Percentiles rank a stretch among this genome's conserved stretches.
Evolutionary conservation across 2,797 vertebrate genomes (phyloP).

Genomic region (Propithecus deckenii): DNA sequence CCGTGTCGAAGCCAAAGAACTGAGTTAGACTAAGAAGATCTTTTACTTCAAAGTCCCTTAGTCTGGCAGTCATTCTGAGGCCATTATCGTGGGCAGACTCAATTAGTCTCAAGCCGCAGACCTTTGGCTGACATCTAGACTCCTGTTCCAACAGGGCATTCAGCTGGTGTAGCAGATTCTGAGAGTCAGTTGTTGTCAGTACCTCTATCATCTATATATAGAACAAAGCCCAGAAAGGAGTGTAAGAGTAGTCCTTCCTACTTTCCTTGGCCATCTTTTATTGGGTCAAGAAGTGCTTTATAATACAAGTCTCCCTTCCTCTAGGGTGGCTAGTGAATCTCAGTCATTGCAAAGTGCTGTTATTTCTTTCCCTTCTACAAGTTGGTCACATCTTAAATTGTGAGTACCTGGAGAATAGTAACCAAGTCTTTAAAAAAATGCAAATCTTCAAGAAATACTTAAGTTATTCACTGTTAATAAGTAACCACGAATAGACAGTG

Average conservation of each 20-base stretch:
- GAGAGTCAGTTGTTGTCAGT: slow-evolving; percentile 81
- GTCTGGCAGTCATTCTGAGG: slow-evolving; percentile 92
- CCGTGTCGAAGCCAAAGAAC: slow-evolving; percentile 95
- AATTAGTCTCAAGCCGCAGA: slow-evolving; percentile 91
- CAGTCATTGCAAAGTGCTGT: background rate
- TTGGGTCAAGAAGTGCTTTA: background rate
- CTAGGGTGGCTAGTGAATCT: background rate
- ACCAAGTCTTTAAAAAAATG: background rate
- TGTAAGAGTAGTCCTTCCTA: slow-evolving; percentile 10
- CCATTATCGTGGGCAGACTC: slow-evolving; percentile 94
- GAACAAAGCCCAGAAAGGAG: slow-evolving; percentile 62
- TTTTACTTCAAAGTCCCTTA: slow-evolving; percentile 95
- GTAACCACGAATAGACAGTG: background rate
- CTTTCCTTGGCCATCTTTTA: background rate
- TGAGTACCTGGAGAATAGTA: background rate
- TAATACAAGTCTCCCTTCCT: background rate
- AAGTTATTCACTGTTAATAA: background rate
- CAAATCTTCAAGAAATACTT: background rate
- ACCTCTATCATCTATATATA: slow-evolving; percentile 93
- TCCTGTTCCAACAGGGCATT: slow-evolving; percentile 91
- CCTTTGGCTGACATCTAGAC: slow-evolving; percentile 91
- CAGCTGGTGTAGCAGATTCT: slow-evolving; percentile 89
- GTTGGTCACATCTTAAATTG: background rate
- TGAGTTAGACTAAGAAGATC: slow-evolving; percentile 95
- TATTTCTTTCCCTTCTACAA: background rate